Conservation (phyloP, 2,113 vertebrate genomes). For the Sturnira hondurensis region DNA sequence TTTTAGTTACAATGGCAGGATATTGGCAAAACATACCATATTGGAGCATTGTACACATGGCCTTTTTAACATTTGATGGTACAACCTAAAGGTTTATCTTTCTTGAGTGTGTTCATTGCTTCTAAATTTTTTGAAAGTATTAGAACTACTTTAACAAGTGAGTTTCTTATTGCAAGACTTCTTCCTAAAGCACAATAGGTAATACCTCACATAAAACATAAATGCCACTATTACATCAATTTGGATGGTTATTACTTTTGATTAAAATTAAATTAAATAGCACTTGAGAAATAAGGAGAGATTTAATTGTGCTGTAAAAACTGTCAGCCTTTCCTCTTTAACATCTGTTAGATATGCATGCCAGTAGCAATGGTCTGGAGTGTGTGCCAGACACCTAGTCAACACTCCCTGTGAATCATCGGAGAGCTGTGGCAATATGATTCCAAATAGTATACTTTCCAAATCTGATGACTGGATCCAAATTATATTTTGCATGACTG, state of each 20-base stretch:
- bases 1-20: neutral
- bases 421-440: slow-evolving; percentile 47
- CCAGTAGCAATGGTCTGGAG: slow-evolving; percentile 59
- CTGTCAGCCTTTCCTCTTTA: slow-evolving; percentile 77
- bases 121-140: slow-evolving; percentile 25
- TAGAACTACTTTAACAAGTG: neutral
- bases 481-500: neutral
- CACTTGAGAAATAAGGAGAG: slow-evolving; percentile 76
- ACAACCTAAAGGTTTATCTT: neutral
- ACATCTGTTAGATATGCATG: slow-evolving; percentile 77
- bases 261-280: slow-evolving; percentile 82
- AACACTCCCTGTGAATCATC: slow-evolving; percentile 62
- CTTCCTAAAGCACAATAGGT: slow-evolving; percentile 3
- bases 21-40: neutral
- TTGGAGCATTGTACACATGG: too few relatives aligned
- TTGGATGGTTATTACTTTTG: slow-evolving; percentile 77
- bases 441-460: slow-evolving; percentile 52
- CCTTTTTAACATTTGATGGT: slow-evolving; percentile 7
- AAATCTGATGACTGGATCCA: slow-evolving; percentile 21
- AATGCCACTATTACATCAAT: slow-evolving; percentile 54
- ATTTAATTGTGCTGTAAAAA: slow-evolving; percentile 80
- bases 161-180: neutral
- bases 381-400: slow-evolving; percentile 75
- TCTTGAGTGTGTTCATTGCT: neutral
- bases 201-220: slow-evolving; percentile 51